phyloP scores from a whole-genome alignment of 30 jellyfish, hydroid and myxozoan genomes.

The Cassiopea andromeda region DNA sequence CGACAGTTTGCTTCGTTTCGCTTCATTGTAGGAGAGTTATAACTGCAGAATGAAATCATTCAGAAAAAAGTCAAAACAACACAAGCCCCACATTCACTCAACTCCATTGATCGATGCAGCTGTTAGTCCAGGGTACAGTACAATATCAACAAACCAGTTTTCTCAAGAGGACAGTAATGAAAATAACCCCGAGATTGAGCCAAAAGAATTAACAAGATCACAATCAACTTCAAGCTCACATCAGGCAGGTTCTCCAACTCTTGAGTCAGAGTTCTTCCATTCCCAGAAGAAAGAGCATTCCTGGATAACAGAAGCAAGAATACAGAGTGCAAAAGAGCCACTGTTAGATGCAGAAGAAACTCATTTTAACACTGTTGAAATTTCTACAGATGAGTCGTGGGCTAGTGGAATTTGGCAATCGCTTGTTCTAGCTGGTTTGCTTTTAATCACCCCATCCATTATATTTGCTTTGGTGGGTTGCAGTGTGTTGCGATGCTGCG shows the following conservation, averaged over 20 bases:
- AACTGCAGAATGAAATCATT: slow-evolving; percentile 32
- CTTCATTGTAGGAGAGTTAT: background rate
- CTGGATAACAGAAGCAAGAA: slow-evolving; percentile 65
- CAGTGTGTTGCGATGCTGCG: slow-evolving; percentile 27
- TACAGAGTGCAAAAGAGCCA: slow-evolving; percentile 67
- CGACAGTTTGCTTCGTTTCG: background rate
- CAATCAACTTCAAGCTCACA: background rate
- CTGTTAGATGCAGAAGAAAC: slow-evolving; percentile 39
- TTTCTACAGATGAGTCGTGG: slow-evolving; percentile 33
- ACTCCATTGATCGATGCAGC: slow-evolving; percentile 28
- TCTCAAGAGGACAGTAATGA: slow-evolving; percentile 7
- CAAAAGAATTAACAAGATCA: background rate
- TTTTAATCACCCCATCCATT: slow-evolving; percentile 47
- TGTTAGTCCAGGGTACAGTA: background rate
- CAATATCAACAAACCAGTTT: background rate
- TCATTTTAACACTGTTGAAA: slow-evolving; percentile 11
- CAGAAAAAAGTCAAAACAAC: slow-evolving; percentile 7
- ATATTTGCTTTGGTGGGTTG: slow-evolving; percentile 48
- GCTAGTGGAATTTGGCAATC: slow-evolving; percentile 53
- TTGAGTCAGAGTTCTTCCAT: slow-evolving; percentile 16
- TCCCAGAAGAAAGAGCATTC: slow-evolving; percentile 44
- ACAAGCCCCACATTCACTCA: background rate
- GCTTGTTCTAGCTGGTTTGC: background rate
- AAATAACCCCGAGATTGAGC: background rate
- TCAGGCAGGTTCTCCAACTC: slow-evolving; percentile 19